Evolutionary conservation across 2,113 vertebrate genomes (phyloP).

Genomic region (Labrus mixtus): DNA sequence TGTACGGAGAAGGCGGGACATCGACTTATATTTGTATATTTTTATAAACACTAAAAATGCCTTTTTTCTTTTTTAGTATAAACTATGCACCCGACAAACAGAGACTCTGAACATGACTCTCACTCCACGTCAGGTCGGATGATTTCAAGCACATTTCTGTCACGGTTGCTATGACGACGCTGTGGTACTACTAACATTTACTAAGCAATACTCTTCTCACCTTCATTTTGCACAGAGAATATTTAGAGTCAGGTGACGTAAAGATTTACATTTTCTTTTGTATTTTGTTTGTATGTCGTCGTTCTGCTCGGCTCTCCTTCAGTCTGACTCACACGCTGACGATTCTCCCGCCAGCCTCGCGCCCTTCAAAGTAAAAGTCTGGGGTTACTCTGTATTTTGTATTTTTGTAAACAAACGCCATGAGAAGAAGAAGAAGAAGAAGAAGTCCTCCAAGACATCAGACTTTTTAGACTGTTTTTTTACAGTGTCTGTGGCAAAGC

Average conservation of each 20-base stretch:
- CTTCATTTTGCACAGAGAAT: constrained; percentile 76
- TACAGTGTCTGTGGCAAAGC: too few species aligned
- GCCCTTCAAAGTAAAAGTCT: background rate
- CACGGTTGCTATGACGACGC: constrained; percentile 29
- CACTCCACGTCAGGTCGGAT: constrained; percentile 26
- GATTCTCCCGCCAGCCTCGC: background rate
- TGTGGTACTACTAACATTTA: constrained; percentile 77
- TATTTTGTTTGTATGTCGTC: background rate
- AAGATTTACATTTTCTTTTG: background rate
- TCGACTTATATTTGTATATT: constrained; percentile 70
- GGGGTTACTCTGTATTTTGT: background rate
- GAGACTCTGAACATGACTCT: constrained; percentile 27
- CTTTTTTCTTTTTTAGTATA: constrained; percentile 46
- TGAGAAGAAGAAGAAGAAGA: background rate
- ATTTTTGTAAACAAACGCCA: background rate
- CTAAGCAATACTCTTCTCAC: constrained; percentile 67
- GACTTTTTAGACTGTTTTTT: too few species aligned
- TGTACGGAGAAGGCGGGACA: constrained; percentile 54
- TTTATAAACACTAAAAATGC: constrained; percentile 64
- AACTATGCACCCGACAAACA: constrained; percentile 35
- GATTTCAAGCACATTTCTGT: constrained; percentile 54
- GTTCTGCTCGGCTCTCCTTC: constrained; percentile 48
- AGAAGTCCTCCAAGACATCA: too few species aligned
- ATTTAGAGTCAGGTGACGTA: constrained; percentile 13
- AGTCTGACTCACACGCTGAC: constrained; percentile 16